phyloP scores from a whole-genome alignment of 1,140 invertebrate species.

The Megathymus violae region DNA sequence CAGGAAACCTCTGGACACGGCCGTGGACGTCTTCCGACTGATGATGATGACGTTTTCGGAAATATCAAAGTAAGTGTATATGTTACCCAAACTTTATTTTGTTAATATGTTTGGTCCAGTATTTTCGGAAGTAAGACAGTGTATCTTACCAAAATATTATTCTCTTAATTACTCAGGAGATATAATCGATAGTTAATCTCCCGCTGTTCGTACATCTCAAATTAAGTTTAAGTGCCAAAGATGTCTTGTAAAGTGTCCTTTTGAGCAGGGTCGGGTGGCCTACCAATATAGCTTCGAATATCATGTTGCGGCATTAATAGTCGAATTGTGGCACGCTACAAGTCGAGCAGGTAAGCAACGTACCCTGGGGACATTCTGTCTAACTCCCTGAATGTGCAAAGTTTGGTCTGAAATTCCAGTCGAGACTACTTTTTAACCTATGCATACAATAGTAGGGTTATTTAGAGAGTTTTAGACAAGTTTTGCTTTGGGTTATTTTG shows the following conservation, averaged over 20 bases:
- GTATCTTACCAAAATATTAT: background rate
- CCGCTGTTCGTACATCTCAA: background rate
- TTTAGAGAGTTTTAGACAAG: background rate
- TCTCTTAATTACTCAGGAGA: background rate
- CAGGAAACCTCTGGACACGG: too few species aligned
- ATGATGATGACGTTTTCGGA: too few species aligned
- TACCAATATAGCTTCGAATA: constrained; percentile 42
- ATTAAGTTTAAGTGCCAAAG: constrained; percentile 2
- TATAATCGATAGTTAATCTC: constrained; percentile 7
- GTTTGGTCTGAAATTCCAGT: constrained; percentile 35
- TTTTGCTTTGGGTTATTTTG: background rate
- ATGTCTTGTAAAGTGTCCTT: constrained; percentile 13
- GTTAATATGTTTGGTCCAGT: too few species aligned
- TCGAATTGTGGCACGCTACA: constrained; percentile 43
- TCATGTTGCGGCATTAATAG: constrained; percentile 58
- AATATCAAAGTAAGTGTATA: too few species aligned
- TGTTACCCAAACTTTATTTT: too few species aligned
- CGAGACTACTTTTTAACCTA: constrained; percentile 24
- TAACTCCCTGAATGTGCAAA: constrained; percentile 45
- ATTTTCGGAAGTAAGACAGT: too few species aligned
- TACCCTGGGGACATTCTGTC: constrained; percentile 35
- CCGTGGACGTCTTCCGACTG: too few species aligned
- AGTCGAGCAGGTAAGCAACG: constrained; percentile 39
- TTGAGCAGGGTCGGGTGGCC: constrained; percentile 5
- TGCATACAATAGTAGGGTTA: constrained; percentile 2